phyloP scores from a whole-genome alignment of 2,797 vertebrate species.

The Pseudochaenichthys georgianus region DNA sequence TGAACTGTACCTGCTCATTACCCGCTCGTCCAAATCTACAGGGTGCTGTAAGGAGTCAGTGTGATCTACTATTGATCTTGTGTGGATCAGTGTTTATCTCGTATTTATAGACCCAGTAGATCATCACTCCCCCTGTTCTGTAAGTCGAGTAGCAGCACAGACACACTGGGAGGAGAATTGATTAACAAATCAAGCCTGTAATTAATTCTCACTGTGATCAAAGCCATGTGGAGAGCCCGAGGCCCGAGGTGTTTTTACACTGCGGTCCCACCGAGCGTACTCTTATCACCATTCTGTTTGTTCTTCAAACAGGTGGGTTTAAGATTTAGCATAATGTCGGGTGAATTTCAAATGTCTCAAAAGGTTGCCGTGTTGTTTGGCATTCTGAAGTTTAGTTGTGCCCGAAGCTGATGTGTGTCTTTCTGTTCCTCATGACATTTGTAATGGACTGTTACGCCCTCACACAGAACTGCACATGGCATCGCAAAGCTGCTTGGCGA shows the following conservation, averaged over 20 bases:
- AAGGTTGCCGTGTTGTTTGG: slow-evolving; percentile 35
- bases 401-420: slow-evolving; percentile 21
- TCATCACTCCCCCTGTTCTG: slow-evolving; percentile 16
- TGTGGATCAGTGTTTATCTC: slow-evolving; percentile 63
- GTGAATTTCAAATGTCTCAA: slow-evolving; percentile 27
- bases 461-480: slow-evolving; percentile 28
- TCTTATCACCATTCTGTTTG: slow-evolving; percentile 37
- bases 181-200: slow-evolving; percentile 75
- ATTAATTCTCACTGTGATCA: slow-evolving; percentile 74
- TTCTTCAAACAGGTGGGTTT: slow-evolving; percentile 41
- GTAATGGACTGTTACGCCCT: slow-evolving; percentile 34
- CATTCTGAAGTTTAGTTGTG: slow-evolving; percentile 18
- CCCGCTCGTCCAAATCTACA: slow-evolving; percentile 26
- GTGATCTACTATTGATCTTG: slow-evolving; percentile 55
- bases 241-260: slow-evolving; percentile 39
- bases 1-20: slow-evolving; percentile 14
- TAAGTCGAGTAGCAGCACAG: slow-evolving; percentile 40
- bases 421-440: slow-evolving; percentile 38
- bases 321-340: slow-evolving; percentile 1
- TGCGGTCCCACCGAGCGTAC: slow-evolving; percentile 5
- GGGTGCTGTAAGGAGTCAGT: slow-evolving; percentile 26
- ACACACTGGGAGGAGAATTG: slow-evolving; percentile 61
- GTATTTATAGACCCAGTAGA: slow-evolving; percentile 59
- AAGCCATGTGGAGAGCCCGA: slow-evolving; percentile 44
- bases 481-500: slow-evolving; percentile 32